Percentiles rank a stretch among this genome's conserved stretches.
Evolutionary conservation across 2,113 vertebrate species (phyloP).

Genomic region (Brachyhypopomus gauderio): DNA sequence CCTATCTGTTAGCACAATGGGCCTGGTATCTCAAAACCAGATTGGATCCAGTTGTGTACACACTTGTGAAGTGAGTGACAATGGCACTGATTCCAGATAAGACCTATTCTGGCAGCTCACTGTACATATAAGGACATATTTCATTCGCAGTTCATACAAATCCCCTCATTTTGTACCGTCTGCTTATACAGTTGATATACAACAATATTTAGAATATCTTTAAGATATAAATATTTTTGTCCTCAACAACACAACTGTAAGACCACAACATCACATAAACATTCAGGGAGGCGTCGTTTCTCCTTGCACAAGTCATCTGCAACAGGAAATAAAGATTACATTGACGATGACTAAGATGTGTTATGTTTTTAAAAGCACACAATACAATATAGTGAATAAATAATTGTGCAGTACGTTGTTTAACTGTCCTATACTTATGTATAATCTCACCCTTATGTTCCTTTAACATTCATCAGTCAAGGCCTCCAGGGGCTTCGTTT

Average conservation of each 20-base stretch:
- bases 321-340: not conserved
- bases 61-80: constrained; percentile 51
- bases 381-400: not conserved
- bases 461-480: too few species aligned
- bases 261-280: not conserved
- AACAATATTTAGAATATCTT: constrained; percentile 8
- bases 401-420: not conserved
- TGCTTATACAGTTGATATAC: not conserved
- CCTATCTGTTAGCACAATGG: constrained; percentile 50
- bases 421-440: not conserved
- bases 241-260: not conserved
- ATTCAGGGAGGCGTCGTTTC: not conserved
- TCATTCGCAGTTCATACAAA: constrained; percentile 7
- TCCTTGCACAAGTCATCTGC: not conserved
- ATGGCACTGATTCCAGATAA: constrained; percentile 47
- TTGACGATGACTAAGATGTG: not conserved
- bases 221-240: not conserved
- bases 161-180: not conserved
- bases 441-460: too few species aligned
- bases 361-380: too few species aligned
- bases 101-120: constrained; percentile 33
- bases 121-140: constrained; percentile 22
- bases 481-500: not conserved
- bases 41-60: constrained; percentile 44
- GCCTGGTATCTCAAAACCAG: constrained; percentile 32